These are phyloP conservation scores for Tychaedon coryphoeus DNA, from an alignment of 2,113 vertebrate species.

Conservation along the genomic window DNA sequence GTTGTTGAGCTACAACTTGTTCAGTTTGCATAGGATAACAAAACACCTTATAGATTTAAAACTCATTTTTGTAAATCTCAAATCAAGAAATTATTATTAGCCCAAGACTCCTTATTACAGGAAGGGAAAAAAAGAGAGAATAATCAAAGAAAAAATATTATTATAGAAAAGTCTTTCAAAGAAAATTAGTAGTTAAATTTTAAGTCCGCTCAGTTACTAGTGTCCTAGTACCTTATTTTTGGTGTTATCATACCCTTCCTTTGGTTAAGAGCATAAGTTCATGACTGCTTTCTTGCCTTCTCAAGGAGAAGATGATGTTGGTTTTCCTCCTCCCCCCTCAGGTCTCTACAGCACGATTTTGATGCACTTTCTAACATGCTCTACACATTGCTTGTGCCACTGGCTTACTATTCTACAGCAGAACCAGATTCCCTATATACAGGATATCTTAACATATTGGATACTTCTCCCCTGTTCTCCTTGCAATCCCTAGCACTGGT, in stretches of 20 bases:
- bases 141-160: neutral
- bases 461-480: neutral
- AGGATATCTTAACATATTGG: neutral
- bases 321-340: neutral
- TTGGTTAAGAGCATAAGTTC: neutral
- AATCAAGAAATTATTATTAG: neutral
- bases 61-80: neutral
- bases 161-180: neutral
- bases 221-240: neutral
- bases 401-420: neutral
- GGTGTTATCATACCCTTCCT: neutral
- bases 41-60: neutral
- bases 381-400: fast-evolving
- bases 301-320: neutral
- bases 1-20: neutral
- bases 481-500: neutral
- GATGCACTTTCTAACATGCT: neutral
- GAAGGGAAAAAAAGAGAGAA: neutral
- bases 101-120: neutral
- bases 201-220: neutral
- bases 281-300: neutral
- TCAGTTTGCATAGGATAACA: neutral
- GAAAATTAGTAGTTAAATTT: neutral
- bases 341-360: neutral
- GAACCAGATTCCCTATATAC: neutral